Percentiles rank a stretch among this genome's conserved stretches.
Conservation (phyloP, 2,888 invertebrate genomes). For the Alentia gelatinosa region DNA sequence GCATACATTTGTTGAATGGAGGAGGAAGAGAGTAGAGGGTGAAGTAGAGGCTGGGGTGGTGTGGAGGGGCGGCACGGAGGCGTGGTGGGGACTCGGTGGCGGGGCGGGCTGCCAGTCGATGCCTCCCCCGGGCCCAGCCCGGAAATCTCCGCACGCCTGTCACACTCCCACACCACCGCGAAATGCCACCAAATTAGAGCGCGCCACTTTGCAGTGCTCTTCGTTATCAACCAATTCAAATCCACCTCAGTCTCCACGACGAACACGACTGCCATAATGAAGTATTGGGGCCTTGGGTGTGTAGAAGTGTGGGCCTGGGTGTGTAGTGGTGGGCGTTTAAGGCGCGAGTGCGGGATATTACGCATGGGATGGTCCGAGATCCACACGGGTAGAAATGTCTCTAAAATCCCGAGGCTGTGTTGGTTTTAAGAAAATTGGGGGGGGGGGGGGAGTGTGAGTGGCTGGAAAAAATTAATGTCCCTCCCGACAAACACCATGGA, state of each 20-base stretch:
- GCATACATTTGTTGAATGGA: too few relatives aligned
- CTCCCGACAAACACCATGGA: too few relatives aligned
- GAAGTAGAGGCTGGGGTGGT: background rate
- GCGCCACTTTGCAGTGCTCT: constrained; percentile 3
- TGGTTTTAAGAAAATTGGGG: too few relatives aligned
- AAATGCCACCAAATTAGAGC: constrained; percentile 22
- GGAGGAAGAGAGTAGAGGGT: background rate
- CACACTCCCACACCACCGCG: background rate
- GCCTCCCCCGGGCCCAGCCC: background rate
- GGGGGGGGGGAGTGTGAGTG: too few relatives aligned
- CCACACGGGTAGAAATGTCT: too few relatives aligned
- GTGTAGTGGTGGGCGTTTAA: background rate
- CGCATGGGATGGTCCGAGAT: too few relatives aligned
- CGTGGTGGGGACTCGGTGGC: background rate
- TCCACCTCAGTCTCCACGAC: background rate
- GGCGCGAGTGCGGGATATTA: too few relatives aligned
- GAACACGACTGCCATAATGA: constrained; percentile 12
- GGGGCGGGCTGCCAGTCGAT: background rate
- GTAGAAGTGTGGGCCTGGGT: background rate
- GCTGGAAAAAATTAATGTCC: too few relatives aligned
- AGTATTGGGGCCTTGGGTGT: background rate
- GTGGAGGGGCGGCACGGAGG: background rate
- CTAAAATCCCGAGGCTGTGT: too few relatives aligned
- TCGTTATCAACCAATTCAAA: constrained; percentile 19
- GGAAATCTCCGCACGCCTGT: background rate